These are phyloP conservation scores for Thereva nobilitata DNA, from an alignment of 2,888 invertebrate species.

Conservation along the genomic window DNA sequence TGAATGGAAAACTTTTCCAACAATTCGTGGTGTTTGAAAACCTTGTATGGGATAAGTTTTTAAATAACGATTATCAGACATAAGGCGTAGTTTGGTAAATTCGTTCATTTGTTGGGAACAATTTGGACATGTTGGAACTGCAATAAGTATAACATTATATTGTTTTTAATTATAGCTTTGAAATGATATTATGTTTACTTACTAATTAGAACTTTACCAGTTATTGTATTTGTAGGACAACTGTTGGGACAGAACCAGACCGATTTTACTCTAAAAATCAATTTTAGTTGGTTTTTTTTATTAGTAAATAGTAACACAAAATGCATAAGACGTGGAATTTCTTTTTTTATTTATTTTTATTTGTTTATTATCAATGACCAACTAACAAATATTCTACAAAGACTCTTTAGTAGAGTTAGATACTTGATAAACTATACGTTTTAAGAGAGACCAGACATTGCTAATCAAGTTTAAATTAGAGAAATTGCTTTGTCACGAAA, in stretches of 20 bases:
- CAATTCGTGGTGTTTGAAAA: slow-evolving; percentile 47
- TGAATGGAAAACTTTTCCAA: slow-evolving; percentile 47
- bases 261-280: slow-evolving; percentile 51
- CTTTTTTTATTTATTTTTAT: too few relatives aligned
- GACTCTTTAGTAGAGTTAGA: too few relatives aligned
- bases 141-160: slow-evolving; percentile 1
- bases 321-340: too few relatives aligned
- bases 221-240: slow-evolving; percentile 51
- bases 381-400: too few relatives aligned
- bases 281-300: too few relatives aligned
- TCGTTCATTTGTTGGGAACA: slow-evolving; percentile 52
- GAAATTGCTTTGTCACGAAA: too few relatives aligned
- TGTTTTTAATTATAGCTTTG: not conserved
- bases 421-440: too few relatives aligned
- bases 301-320: too few relatives aligned
- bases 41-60: slow-evolving; percentile 48
- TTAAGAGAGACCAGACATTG: too few relatives aligned
- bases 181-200: not conserved
- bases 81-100: slow-evolving; percentile 50
- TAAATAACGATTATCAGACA: slow-evolving; percentile 48
- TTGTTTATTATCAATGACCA: too few relatives aligned
- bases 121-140: slow-evolving; percentile 51
- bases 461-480: too few relatives aligned
- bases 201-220: slow-evolving; percentile 29
- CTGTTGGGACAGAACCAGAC: slow-evolving; percentile 54